Percentiles rank a stretch among this genome's conserved stretches.
Conservation (phyloP, 1,140 invertebrate species). For the Diplogasteroides magnus region DNA sequence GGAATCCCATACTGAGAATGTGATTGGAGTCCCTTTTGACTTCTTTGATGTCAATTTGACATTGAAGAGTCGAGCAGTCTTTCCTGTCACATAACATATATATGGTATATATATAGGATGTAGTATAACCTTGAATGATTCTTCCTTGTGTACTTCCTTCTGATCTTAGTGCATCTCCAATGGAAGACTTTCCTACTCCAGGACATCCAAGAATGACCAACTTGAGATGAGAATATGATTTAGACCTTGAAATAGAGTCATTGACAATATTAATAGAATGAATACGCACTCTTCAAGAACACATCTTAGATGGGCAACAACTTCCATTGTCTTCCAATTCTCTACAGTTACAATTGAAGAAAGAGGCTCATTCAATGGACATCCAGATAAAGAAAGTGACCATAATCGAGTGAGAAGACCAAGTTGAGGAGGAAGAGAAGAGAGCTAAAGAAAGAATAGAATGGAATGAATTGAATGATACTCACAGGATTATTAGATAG, state of each 20-base stretch:
- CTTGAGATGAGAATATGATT: constrained; percentile 89
- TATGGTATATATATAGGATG: neutral
- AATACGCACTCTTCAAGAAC: constrained; percentile 60
- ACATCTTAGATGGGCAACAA: constrained; percentile 85
- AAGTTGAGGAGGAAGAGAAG: constrained; percentile 78
- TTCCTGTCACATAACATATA: constrained; percentile 79
- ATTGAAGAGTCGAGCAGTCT: constrained; percentile 91
- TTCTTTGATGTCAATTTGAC: constrained; percentile 76
- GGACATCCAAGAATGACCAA: constrained; percentile 94
- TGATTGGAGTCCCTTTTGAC: constrained; percentile 74
- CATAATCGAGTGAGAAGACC: constrained; percentile 84
- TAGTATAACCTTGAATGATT: neutral
- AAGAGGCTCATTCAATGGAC: constrained; percentile 74
- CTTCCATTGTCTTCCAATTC: constrained; percentile 90
- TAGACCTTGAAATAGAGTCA: constrained; percentile 66
- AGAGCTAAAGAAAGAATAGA: neutral
- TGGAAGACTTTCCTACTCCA: constrained; percentile 80
- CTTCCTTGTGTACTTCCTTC: constrained; percentile 33
- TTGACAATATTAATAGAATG: neutral
- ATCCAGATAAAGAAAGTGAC: constrained; percentile 88
- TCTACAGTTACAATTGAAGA: constrained; percentile 85
- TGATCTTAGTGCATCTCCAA: constrained; percentile 65
- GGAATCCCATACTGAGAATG: constrained; percentile 99
- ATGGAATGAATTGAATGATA: neutral
- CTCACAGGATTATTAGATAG: constrained; percentile 61